Evolutionary conservation across 2,888 invertebrate species (phyloP), one percentile per base, ranked within the genome.

Genomic region (Hirtodrosophila confusa): DNA sequence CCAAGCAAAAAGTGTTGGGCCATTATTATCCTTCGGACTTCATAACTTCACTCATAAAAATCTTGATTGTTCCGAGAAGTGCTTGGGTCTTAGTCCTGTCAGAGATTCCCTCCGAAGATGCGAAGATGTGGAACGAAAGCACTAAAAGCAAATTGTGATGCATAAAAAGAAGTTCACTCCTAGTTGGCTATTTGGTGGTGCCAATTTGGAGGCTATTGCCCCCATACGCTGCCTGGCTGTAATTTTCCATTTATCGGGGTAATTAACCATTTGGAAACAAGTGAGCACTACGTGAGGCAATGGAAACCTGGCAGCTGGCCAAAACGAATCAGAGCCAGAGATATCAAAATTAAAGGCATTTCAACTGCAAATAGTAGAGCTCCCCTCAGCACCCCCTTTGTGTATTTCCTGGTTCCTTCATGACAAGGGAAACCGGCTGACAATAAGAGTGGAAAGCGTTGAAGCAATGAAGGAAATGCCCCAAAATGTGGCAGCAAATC

Each of bases 1-100:
- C 90, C 90, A 89, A 89, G 78, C 80, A 84, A 80, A 84, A 90
- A 91, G 91, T 91, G 90, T 90, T 90, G 89, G 88, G 82, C 82
- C 86, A 90, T 91, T 90, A 91, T 90, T 90, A 90, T 91, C 89
- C 82, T 84, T 88, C 83, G 80, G 89, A 90, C 88, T 90, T 90
- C 87, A 90, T 90, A 90, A 88, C 85, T 89, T 73, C 48, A 56
- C 66, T 68, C 83, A 68, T 77, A 79, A 82, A 72, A 79, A 66
- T 83, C 67, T 77, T 75, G 80, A 86, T 77, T 71, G 84, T 62
- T 65, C 39, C 50, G 47, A 35, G 51, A 49, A 44, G 33, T 11
- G 27, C 33, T 12, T 40, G 47, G 23, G 24, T 31, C n/a, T 23
- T 35, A 31, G 41, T 47, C 48, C 40, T 35, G 7, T 9, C 7